Conservation (phyloP, 2,797 vertebrate genomes). For the Pogoniulus pusillus region DNA sequence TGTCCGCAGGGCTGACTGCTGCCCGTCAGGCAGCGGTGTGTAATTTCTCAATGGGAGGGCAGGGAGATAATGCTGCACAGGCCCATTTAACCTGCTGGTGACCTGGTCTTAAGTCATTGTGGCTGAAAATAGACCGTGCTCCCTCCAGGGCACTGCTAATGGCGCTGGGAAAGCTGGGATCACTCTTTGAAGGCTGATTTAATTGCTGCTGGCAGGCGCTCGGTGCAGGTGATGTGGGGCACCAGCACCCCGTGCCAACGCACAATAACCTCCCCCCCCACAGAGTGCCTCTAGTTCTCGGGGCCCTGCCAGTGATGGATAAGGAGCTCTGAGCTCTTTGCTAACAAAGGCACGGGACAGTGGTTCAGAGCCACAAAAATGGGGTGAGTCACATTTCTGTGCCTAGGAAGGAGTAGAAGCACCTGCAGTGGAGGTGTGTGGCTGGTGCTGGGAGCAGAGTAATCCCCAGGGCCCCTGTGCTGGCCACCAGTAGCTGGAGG, state of each 20-base stretch:
- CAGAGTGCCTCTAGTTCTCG: neutral
- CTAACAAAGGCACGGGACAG: neutral
- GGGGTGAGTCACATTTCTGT: neutral
- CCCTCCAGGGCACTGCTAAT: slow-evolving; percentile 64
- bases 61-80: slow-evolving; percentile 36
- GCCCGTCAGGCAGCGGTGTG: neutral
- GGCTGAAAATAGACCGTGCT: slow-evolving; percentile 66
- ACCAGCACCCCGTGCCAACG: slow-evolving; percentile 18
- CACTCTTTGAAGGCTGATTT: slow-evolving; percentile 60
- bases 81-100: slow-evolving; percentile 69
- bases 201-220: slow-evolving; percentile 65
- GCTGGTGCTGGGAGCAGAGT: neutral
- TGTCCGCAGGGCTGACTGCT: neutral
- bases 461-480: neutral
- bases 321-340: neutral
- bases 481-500: neutral
- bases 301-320: neutral
- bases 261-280: neutral
- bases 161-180: slow-evolving; percentile 58
- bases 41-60: slow-evolving; percentile 61
- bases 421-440: rapidly evolving
- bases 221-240: slow-evolving; percentile 52
- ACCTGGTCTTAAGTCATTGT: slow-evolving; percentile 68
- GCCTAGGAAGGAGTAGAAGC: neutral
- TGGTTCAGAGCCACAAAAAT: neutral